Conservation (phyloP, 2,113 vertebrate species). For the Pluvialis apricaria region DNA sequence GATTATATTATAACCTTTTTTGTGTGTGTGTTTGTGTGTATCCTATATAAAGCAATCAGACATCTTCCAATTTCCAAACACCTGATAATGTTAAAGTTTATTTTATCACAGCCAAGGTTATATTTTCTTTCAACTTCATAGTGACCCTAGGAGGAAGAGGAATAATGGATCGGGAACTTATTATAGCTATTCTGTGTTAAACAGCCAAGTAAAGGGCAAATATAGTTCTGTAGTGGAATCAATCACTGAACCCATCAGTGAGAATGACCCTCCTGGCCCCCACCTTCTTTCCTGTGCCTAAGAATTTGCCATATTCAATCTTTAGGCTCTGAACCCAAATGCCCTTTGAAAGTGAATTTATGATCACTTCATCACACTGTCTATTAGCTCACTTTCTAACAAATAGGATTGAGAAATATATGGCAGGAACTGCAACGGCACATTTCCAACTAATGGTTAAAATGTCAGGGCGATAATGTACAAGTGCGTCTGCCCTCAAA, state of each 20-base stretch:
- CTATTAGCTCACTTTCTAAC: constrained; percentile 61
- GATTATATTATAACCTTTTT: constrained; percentile 19
- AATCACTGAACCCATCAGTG: constrained; percentile 67
- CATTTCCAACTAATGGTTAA: constrained; percentile 70
- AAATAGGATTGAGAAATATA: constrained; percentile 65
- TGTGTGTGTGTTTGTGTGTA: not conserved
- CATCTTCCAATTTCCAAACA: constrained; percentile 57
- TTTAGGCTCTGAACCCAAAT: constrained; percentile 53
- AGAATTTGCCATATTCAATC: constrained; percentile 57
- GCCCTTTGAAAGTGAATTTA: constrained; percentile 72
- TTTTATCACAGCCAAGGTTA: constrained; percentile 58
- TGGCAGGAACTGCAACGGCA: constrained; percentile 36
- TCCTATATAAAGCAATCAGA: constrained; percentile 45
- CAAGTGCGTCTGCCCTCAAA: constrained; percentile 47
- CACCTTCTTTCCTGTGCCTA: constrained; percentile 48
- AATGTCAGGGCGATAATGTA: constrained; percentile 64
- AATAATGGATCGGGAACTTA: constrained; percentile 45
- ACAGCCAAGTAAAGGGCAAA: constrained; percentile 63
- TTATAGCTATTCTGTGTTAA: constrained; percentile 63
- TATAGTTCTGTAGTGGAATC: constrained; percentile 58
- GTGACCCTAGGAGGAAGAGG: constrained; percentile 63
- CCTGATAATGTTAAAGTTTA: constrained; percentile 53
- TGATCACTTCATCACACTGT: constrained; percentile 56
- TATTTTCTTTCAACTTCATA: constrained; percentile 47
- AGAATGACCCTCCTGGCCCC: constrained; percentile 48